A percentile compares a stretch with the other conserved stretches of the same genome.
Evolutionary conservation across 2,797 vertebrate species (phyloP).

Genomic region (Argyrosomus regius): DNA sequence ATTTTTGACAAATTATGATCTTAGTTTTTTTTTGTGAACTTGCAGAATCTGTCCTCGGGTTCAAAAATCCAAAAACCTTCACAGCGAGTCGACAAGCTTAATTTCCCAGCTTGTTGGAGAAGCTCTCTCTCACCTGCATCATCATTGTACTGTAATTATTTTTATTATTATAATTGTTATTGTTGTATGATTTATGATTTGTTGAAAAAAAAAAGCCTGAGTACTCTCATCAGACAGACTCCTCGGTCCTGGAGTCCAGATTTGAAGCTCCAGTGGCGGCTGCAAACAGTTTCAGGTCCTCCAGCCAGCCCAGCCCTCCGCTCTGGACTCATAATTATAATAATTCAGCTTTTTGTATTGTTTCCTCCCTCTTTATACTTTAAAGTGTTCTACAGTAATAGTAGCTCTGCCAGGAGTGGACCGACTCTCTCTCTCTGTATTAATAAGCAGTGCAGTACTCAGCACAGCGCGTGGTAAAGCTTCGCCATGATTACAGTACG

Average conservation of each 20-base stretch:
- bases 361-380: conserved; percentile 48
- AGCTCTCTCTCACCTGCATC: conserved; percentile 9
- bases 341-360: conserved; percentile 61
- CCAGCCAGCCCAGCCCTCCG: conserved; percentile 34
- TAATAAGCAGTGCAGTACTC: conserved; percentile 84
- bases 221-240: conserved; percentile 40
- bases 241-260: conserved; percentile 28
- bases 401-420: conserved; percentile 78
- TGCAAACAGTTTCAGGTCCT: conserved; percentile 41
- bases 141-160: conserved; percentile 58
- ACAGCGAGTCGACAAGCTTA: neutral
- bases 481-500: conserved; percentile 88
- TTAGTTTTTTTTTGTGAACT: neutral
- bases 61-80: neutral
- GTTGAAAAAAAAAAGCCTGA: conserved; percentile 12
- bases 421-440: conserved; percentile 69
- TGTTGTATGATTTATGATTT: conserved; percentile 37
- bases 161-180: conserved; percentile 54
- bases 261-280: conserved; percentile 16
- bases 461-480: conserved; percentile 84
- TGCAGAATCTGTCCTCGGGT: neutral
- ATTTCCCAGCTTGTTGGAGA: neutral
- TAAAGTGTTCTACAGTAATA: conserved; percentile 79
- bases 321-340: conserved; percentile 72
- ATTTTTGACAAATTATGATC: neutral